Evolutionary conservation across 2,888 invertebrate genomes (phyloP).

Genomic region (Norana najaformis): DNA sequence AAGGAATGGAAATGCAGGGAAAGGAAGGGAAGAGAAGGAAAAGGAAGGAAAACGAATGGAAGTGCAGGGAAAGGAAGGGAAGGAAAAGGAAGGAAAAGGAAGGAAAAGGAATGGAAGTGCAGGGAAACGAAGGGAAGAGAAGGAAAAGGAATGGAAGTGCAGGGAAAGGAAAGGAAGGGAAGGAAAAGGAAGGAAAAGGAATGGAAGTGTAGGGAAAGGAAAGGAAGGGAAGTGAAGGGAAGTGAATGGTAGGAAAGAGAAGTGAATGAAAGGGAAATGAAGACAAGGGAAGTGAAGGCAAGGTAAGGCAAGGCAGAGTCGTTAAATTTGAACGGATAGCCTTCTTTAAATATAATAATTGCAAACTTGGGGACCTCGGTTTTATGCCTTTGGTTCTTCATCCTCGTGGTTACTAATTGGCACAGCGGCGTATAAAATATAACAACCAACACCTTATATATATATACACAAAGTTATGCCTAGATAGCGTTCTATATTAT

Average conservation of each 20-base stretch:
- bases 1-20: background rate
- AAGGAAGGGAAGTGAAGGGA: background rate
- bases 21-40: background rate
- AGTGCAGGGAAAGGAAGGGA: too few relatives aligned
- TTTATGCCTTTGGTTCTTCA: background rate
- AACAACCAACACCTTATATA: background rate
- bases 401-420: background rate
- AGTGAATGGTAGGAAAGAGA: background rate
- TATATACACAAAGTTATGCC: background rate
- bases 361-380: background rate
- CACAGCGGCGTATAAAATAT: background rate
- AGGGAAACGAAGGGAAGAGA: too few relatives aligned
- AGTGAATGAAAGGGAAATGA: background rate
- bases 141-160: too few relatives aligned
- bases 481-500: background rate
- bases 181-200: background rate
- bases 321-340: background rate
- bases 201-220: background rate
- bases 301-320: background rate
- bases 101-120: too few relatives aligned
- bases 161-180: background rate
- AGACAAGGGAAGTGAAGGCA: background rate
- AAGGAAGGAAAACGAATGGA: too few relatives aligned
- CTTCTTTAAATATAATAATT: background rate
- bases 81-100: too few relatives aligned